Evolutionary conservation across 2,113 vertebrate species (phyloP).

Genomic region (mouse (Mus musculus)): GRCm39 chr4:102363001-102363500

Average conservation of each 20-base stretch:
- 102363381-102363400: slow-evolving; percentile 28
- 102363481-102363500: background rate
- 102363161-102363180: slow-evolving; percentile 60
- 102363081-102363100: slow-evolving; percentile 39
- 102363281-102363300: background rate
- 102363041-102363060: background rate
- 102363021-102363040: slow-evolving; percentile 55
- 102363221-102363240: slow-evolving; percentile 94
- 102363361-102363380: background rate
- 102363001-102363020: slow-evolving; percentile 73
- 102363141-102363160: background rate
- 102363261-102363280: background rate
- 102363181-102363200: slow-evolving; percentile 93
- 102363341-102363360: slow-evolving; percentile 3
- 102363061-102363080: slow-evolving; percentile 55
- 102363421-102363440: background rate
- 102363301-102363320: background rate
- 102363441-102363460: background rate
- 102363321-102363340: background rate
- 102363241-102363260: slow-evolving; percentile 79
- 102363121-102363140: background rate
- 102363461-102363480: background rate
- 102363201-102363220: slow-evolving; percentile 90
- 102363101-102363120: slow-evolving; percentile 48
- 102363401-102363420: no score